Base-by-base conservation (phyloP, 2,888 invertebrate genomes). In the Thereva unica region DNA sequence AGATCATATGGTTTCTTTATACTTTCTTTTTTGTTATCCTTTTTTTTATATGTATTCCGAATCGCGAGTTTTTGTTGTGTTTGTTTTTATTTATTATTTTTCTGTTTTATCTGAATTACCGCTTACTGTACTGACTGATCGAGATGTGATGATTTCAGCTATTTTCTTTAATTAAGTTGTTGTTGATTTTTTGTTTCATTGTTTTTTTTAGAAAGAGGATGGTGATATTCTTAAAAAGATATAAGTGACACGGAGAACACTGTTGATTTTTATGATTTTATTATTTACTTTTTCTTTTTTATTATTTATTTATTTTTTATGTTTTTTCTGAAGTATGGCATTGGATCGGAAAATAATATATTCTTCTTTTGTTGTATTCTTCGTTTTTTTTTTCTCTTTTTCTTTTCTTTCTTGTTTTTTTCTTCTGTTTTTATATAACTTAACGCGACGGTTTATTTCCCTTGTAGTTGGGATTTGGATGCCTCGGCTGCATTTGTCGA, bases 381-480 rank as follows among this genome's bases (percentile, higher is more conserved):
- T 35, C 44, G 10, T 54, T 38, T 61, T 59, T 68, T 64, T 54
- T 38, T 67, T 54, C 23, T n/a, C 37, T 38, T 44, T 34, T 9
- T 35, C 10, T 8, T 56, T 45, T 45, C 4, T n/a, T 37, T 9
- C 45, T 56, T 45, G 6, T 34, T 38, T 52, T 42, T 23, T 34
- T 38, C 44, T 42, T 23, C 23, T 23, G 23, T 23, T 23, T n/a
- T 37, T 2, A 37, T n/a, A 10, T 52, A 9, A 44, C 52, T 66
- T 71, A 71, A 57, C 74, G 75, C 71, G 78, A 78, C 69, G 80
- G 79, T 71, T 80, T 78, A 70, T 77, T 76, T 57, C 79, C 79
- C 67, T 80, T 80, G 71, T 79, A 80, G 72, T 80, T 80, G 67
- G 79, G 78, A 76, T 80, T 80, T 49, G 79, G 78, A 75, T 80